Percentiles rank a stretch among this genome's conserved stretches.
phyloP scores from a whole-genome alignment of 2,113 vertebrate genomes.

The Scolopax mira region DNA sequence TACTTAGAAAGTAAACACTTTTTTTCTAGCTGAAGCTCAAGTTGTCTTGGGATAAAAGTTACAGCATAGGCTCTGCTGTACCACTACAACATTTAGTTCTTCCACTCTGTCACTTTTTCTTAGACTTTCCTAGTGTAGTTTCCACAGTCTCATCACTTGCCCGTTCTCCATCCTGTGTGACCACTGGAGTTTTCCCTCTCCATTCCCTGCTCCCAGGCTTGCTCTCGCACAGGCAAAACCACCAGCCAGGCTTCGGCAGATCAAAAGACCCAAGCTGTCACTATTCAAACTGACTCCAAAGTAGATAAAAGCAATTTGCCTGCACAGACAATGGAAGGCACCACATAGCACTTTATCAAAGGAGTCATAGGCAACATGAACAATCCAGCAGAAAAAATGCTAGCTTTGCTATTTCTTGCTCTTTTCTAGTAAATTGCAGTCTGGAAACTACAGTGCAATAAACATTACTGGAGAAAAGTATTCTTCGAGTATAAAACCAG shows the following conservation, averaged over 20 bases:
- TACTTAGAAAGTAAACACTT: not conserved
- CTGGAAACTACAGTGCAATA: not conserved
- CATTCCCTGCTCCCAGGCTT: not conserved
- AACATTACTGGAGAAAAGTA: not conserved
- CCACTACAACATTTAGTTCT: not conserved
- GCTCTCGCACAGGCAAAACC: not conserved
- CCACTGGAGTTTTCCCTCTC: not conserved
- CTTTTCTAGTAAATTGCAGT: not conserved
- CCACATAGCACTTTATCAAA: fast-evolving
- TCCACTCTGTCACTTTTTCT: not conserved
- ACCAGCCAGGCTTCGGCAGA: not conserved
- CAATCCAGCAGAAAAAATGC: not conserved
- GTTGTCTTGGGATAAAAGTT: not conserved
- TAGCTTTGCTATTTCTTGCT: not conserved
- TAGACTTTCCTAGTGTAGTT: not conserved
- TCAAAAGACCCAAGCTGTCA: not conserved
- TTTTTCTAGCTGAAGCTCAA: not conserved
- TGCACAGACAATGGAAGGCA: not conserved
- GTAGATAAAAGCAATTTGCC: not conserved
- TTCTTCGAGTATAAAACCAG: not conserved
- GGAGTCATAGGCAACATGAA: not conserved
- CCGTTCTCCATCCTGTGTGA: not conserved
- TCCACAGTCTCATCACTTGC: not conserved
- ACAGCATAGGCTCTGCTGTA: not conserved
- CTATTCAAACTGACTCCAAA: not conserved